A percentile compares a stretch with the other conserved stretches of the same genome.
Evolutionary conservation across 2,797 vertebrate species (phyloP).

Genomic region (Gouania willdenowi): DNA sequence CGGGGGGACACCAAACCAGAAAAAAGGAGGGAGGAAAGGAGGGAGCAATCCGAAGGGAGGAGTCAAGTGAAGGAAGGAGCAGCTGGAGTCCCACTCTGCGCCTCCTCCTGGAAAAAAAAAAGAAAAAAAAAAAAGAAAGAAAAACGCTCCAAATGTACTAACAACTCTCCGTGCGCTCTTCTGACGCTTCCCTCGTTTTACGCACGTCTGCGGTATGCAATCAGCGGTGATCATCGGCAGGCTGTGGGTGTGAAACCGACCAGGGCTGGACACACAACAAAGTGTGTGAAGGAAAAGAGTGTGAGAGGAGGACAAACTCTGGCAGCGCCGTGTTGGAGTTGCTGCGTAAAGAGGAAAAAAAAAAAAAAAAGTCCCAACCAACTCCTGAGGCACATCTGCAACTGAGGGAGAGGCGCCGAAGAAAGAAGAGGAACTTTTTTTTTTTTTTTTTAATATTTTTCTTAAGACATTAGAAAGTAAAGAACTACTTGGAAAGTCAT

Average conservation of each 20-base stretch:
- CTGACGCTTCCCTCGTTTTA: conserved; percentile 47
- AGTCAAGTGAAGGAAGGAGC: conserved; percentile 79
- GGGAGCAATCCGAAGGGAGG: conserved; percentile 78
- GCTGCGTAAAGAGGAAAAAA: conserved; percentile 45
- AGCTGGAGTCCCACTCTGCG: conserved; percentile 75
- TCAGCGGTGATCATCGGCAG: conserved; percentile 48
- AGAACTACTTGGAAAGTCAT: conserved; percentile 23
- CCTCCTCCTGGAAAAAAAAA: conserved; percentile 64
- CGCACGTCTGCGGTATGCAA: conserved; percentile 48
- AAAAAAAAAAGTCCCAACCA: conserved; percentile 42
- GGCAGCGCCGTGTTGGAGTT: conserved; percentile 67
- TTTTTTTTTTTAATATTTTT: neutral
- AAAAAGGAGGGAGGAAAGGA: conserved; percentile 57
- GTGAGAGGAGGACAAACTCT: conserved; percentile 61
- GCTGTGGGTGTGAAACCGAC: conserved; percentile 48
- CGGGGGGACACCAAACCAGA: conserved; percentile 22
- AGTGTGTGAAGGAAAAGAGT: conserved; percentile 64
- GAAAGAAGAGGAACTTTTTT: conserved; percentile 9
- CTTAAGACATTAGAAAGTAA: conserved; percentile 29
- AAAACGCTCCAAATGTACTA: conserved; percentile 70
- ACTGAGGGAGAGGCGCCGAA: conserved; percentile 40
- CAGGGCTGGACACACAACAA: conserved; percentile 47
- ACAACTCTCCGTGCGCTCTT: conserved; percentile 62
- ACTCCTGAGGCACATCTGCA: conserved; percentile 70
- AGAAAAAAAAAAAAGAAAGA: too few species aligned